Base-by-base conservation (phyloP, 1,140 invertebrate genomes). In the Hylyphantes graminicola region DNA sequence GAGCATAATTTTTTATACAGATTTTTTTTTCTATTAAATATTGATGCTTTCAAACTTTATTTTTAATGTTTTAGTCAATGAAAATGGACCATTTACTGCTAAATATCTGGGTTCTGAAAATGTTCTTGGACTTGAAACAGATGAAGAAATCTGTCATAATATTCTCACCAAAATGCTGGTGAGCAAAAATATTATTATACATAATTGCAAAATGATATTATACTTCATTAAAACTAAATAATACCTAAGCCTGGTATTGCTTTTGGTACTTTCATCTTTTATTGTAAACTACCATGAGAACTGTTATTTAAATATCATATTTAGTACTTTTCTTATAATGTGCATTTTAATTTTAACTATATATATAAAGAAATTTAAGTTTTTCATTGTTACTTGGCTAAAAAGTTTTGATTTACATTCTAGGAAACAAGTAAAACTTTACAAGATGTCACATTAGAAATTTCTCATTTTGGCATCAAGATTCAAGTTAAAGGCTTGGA, bases 41-140 rank as follows among this genome's bases (percentile, higher is more conserved):
- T 51, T 51, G 9, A 7, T 48, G n/a, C n/a, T 50, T 50, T 68
- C 15, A 5, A 50, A 50, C 51, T 48, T 0, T 15, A 12, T 68
- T 50, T 12, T 68, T 53, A 57, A 74, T 15, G 15, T 15, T 15
- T 15, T 13, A 57, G 15, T 55, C 15, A 74, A 35, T 57, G 10
- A 74, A 35, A 53, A 74, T 59, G 72, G 17, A 10, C 7, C 15
- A 5, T 74, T 74, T 76, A 59, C 63, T 51, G 74, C 59, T 15
- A 76, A 61, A 19, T 50, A 17, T 15, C 17, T 63, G 9, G 74
- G 74, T 13, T 10, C 10, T 50, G 74, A 76, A 63, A 61, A 63
- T 76, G 21, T 59, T 59, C n/a, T 76, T 63, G 74, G 48, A 48
- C 19, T 64, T 11, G 59, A 76, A 17, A 12, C 51, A 51, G 64